A percentile compares a stretch with the other conserved stretches of the same genome.
phyloP scores from a whole-genome alignment of 2,888 invertebrate genomes.

The Volucella inflata region DNA sequence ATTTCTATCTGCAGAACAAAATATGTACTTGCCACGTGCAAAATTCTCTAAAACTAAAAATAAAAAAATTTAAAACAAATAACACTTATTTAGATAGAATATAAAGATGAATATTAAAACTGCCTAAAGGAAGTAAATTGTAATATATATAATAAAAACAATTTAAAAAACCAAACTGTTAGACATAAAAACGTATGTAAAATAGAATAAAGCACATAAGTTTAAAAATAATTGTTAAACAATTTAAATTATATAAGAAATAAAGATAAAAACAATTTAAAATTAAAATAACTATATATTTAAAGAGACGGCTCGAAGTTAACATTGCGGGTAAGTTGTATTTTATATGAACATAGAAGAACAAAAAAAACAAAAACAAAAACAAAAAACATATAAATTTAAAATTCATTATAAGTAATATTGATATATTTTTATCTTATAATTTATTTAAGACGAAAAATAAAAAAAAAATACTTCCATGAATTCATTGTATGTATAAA shows the following conservation, averaged over 20 bases:
- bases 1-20: slow-evolving; percentile 29
- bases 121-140: slow-evolving; percentile 56
- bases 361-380: slow-evolving; percentile 6
- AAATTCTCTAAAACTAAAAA: slow-evolving; percentile 37
- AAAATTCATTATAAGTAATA: slow-evolving; percentile 29
- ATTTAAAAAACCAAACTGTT: neutral
- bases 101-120: slow-evolving; percentile 47
- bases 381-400: neutral
- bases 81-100: slow-evolving; percentile 54
- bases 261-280: slow-evolving; percentile 52
- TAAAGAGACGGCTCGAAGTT: slow-evolving; percentile 82
- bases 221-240: slow-evolving; percentile 42
- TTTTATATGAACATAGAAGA: slow-evolving; percentile 55
- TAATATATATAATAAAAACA: slow-evolving; percentile 37
- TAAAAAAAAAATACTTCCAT: neutral
- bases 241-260: slow-evolving; percentile 44
- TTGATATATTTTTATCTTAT: slow-evolving; percentile 35
- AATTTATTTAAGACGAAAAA: slow-evolving; percentile 31
- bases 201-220: slow-evolving; percentile 23
- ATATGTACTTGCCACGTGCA: slow-evolving; percentile 37
- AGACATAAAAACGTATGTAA: slow-evolving; percentile 35
- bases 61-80: neutral
- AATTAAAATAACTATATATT: slow-evolving; percentile 71
- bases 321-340: slow-evolving; percentile 80
- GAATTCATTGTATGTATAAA: slow-evolving; percentile 24